Evolutionary conservation across 1,140 invertebrate genomes (phyloP), one percentile per base, ranked within the genome.

Genomic region (Papilio glaucus): DNA sequence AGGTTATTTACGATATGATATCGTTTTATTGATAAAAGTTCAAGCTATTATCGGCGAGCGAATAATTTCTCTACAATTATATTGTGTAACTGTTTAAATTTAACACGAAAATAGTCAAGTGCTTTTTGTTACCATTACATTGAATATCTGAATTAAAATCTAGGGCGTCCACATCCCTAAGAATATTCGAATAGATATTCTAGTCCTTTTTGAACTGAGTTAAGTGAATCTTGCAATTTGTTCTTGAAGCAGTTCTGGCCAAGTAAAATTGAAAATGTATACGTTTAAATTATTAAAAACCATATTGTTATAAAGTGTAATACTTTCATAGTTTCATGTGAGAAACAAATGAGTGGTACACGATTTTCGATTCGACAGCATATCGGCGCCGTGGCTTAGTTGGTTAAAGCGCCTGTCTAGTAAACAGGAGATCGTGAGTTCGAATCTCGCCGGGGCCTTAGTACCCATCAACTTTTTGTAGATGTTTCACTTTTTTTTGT

Each of bases 361-460:
- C 4, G 8, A 62, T 37, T 57, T 57, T 62, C 60, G 13, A 0
- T 15, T 10, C 26, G 26, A 13, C 6, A 13, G n/a, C 26, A n/a
- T 13, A 4, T 53, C 67, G 67, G 67, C 67, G 67, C 67, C 67
- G 67, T 69, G 67, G 67, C 67, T 69, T 69, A 69, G 67, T 69
- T 69, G 67, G 67, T 69, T 69, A 69, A 69, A 69, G 67, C 67
- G 67, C 67, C 67, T 69, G 67, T 69, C 67, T 69, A 69, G 67
- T 69, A 69, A 69, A 69, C 67, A 69, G 67, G 67, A 69, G 67
- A 69, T 69, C 67, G 67, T n/a, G 67, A 69, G 67, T 69, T 69
- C 67, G 67, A 69, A 69, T 69, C 67, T 69, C 67, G 67, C 67
- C 67, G 67, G 67, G 67, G 67, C 67, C 67, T 69, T n/a, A 4